These are phyloP conservation scores for Mohoua ochrocephala DNA, from an alignment of 2,113 vertebrate genomes.

Conservation along the genomic window DNA sequence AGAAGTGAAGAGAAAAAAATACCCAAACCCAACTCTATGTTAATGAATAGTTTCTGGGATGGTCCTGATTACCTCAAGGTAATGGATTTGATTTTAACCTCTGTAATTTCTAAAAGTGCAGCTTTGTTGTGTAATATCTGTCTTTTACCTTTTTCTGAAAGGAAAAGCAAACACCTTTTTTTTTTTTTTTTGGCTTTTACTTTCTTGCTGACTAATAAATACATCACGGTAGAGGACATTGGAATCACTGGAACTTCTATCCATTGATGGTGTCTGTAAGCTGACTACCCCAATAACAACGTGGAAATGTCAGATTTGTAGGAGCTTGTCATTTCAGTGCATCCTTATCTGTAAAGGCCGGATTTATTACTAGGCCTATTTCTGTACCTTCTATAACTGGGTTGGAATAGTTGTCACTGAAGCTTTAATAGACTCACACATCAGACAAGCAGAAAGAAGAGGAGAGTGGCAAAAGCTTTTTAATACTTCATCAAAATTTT, in stretches of 20 bases:
- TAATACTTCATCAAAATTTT: neutral
- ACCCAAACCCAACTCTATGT: neutral
- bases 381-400: neutral
- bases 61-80: neutral
- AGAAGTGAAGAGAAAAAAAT: neutral
- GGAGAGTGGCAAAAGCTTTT: constrained; percentile 9
- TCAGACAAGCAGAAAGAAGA: neutral
- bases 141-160: neutral
- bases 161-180: neutral
- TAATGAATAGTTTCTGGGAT: neutral
- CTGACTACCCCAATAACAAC: neutral
- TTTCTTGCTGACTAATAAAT: neutral
- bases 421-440: neutral
- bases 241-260: neutral
- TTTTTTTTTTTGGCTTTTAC: no score
- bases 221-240: neutral
- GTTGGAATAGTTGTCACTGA: neutral
- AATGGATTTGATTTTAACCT: neutral
- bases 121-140: neutral
- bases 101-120: neutral
- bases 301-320: neutral
- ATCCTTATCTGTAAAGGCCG: neutral
- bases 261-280: neutral
- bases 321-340: neutral
- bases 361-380: constrained; percentile 8